A percentile compares a stretch with the other conserved stretches of the same genome.
phyloP scores from a whole-genome alignment of 2,888 invertebrate species.

The Carpatolechia fugitivella region DNA sequence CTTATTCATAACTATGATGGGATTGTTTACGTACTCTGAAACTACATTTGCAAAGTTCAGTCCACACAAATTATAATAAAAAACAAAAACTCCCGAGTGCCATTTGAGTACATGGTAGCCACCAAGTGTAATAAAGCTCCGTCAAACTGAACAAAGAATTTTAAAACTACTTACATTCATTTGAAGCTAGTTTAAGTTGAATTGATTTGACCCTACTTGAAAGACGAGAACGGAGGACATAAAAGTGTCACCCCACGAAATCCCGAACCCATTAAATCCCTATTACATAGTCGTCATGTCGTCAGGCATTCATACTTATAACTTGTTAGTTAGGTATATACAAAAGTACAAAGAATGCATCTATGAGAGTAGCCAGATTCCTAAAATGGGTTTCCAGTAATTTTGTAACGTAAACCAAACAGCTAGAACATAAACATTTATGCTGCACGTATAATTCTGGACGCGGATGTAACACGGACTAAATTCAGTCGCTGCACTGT shows the following conservation, averaged over 20 bases:
- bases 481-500: slow-evolving; percentile 43
- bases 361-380: neutral
- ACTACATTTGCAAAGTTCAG: no score
- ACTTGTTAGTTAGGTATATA: neutral
- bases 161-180: no score
- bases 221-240: slow-evolving; percentile 8
- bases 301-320: neutral
- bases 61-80: no score
- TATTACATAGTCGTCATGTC: neutral
- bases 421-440: slow-evolving; percentile 70
- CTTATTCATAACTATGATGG: no score
- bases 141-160: no score
- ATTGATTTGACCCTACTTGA: slow-evolving; percentile 7
- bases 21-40: no score
- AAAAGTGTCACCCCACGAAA: slow-evolving; percentile 13
- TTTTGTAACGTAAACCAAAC: slow-evolving; percentile 40
- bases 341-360: neutral
- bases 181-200: no score
- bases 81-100: no score
- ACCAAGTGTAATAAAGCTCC: no score
- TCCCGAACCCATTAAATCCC: neutral
- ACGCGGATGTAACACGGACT: slow-evolving; percentile 59
- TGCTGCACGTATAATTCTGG: slow-evolving; percentile 55
- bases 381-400: slow-evolving; percentile 11
- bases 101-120: no score